Evolutionary conservation across 2,113 vertebrate species (phyloP), one percentile per base, ranked within the genome.

Genomic region (Tragelaphus imberbis): DNA sequence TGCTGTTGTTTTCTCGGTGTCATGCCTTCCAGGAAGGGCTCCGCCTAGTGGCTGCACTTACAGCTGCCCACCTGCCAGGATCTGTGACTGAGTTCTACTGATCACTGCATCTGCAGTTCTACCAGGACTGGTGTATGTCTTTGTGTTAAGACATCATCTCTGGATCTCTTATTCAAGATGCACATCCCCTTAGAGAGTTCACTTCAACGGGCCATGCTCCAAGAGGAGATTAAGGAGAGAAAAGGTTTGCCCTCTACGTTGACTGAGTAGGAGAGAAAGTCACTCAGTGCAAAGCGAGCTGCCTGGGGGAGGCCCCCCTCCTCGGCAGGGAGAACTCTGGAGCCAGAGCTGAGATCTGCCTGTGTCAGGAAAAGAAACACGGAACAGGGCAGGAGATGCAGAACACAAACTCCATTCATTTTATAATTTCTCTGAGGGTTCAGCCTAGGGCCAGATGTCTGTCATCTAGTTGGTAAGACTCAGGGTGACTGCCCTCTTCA

Each of bases 391-490:
- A 33, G 44, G 44, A 92, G 84, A 33, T 3, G 5, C 25, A 47
- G 27, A 87, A 51, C 82, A 82, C 75, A 90, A 77, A 77, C 16
- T 40, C 28, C 36, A 58, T 51, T 28, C 56, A 47, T 49, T 53
- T 84, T 15, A 36, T 36, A 4, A 15, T 65, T 80, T 81, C 75
- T 80, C 97, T 61, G 53, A 51, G 84, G 47, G 36, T 44, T 44
- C 87, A 53, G 27, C 77, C 75, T 56, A 3, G 33, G 28, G 84
- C 94, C 97, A 98, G 93, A 85, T 88, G 97, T 88, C 90, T 77
- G 80, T 68, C 84, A 96, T 85, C 95, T 17, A 47, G 27, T 68
- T 80, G 23, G 33, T 28, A 80, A 92, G 84, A 40, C 51, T 30
- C 56, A 11, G 16, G 63, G 81, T 85, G 56, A 87, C 9, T 36